Percentiles rank a stretch among this genome's conserved stretches.
These are phyloP conservation scores for Tympanuchus pallidicinctus DNA, from an alignment of 2,113 vertebrate genomes.

Conservation along the genomic window DNA sequence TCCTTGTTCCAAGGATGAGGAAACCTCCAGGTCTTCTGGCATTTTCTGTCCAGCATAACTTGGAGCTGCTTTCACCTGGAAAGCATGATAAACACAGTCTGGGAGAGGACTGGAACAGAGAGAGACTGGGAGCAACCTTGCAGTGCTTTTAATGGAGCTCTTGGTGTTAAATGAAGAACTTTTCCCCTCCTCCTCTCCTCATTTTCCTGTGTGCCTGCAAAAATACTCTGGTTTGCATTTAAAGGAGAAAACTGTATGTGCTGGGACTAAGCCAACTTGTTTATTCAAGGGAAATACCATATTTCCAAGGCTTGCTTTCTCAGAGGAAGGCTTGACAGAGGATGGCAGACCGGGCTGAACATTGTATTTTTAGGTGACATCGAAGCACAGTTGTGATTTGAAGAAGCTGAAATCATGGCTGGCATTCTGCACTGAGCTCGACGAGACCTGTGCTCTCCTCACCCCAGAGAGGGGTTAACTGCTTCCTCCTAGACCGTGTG, in stretches of 20 bases:
- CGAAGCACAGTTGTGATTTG: neutral
- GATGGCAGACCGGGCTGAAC: slow-evolving; percentile 56
- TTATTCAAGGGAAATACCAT: slow-evolving; percentile 61
- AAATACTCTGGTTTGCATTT: slow-evolving; percentile 59
- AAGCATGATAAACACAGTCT: slow-evolving; percentile 5
- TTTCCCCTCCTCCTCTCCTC: slow-evolving; percentile 64
- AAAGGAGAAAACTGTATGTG: slow-evolving; percentile 48
- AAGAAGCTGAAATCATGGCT: slow-evolving; percentile 54
- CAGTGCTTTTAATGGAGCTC: slow-evolving; percentile 54
- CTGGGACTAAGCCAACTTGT: slow-evolving; percentile 47
- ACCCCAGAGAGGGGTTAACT: neutral
- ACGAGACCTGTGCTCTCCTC: neutral
- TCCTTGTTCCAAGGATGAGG: slow-evolving; percentile 65
- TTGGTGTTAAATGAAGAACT: slow-evolving; percentile 54
- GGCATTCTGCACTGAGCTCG: neutral
- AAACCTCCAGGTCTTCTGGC: slow-evolving; percentile 60
- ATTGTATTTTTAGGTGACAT: slow-evolving; percentile 65
- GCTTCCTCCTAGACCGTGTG: neutral
- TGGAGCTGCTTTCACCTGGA: slow-evolving; percentile 58
- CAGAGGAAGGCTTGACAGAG: slow-evolving; percentile 24
- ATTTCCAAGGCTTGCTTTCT: neutral
- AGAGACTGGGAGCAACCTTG: neutral
- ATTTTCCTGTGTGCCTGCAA: slow-evolving; percentile 46
- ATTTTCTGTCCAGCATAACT: slow-evolving; percentile 46
- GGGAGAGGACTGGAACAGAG: neutral